Evolutionary conservation across 2,888 invertebrate species (phyloP), one percentile per base, ranked within the genome.

Genomic region (Thereva nobilitata): DNA sequence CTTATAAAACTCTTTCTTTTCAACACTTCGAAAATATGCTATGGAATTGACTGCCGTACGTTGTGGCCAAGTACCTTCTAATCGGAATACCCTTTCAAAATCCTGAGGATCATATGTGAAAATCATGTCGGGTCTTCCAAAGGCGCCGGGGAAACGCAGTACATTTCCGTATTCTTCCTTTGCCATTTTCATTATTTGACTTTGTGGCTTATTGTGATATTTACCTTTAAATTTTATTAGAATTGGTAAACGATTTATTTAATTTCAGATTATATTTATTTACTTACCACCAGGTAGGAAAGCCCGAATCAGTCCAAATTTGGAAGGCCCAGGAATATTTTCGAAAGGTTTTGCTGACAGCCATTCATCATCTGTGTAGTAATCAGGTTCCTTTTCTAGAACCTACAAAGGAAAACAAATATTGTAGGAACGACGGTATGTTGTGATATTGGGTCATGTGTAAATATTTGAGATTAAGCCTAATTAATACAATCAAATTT

Each of bases 81-180:
- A 76, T 44, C 84, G 78, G 69, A 82, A 82, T 4, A 75, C 74
- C 7, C 69, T 55, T 61, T 83, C 82, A 53, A 84, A 80, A 72
- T 85, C 84, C 8, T 81, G 79, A 0, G 86, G 84, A 73, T 84
- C 80, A 70, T 83, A 85, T n/a, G 82, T 74, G 9, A 83, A 76
- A 0, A 85, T 77, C 1, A 83, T 72, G 70, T 79, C 74, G 0
- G 69, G 64, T 55, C 75, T 75, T 7, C 78, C 78, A 68, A 77
- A 72, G 40, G 83, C 67, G 2, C 82, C 82, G n/a, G 78, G 79
- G 5, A 85, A 59, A 7, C 77, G 76, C n/a, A 80, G 78, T 4
- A 84, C 77, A 57, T 82, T 74, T 2, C 84, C 85, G 70, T 81
- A 78, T 59, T 73, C 71, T 7, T 75, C 65, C 4, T 75, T 71